Evolutionary conservation across 2,113 vertebrate genomes (phyloP).

Genomic region (Prionailurus bengalensis): DNA sequence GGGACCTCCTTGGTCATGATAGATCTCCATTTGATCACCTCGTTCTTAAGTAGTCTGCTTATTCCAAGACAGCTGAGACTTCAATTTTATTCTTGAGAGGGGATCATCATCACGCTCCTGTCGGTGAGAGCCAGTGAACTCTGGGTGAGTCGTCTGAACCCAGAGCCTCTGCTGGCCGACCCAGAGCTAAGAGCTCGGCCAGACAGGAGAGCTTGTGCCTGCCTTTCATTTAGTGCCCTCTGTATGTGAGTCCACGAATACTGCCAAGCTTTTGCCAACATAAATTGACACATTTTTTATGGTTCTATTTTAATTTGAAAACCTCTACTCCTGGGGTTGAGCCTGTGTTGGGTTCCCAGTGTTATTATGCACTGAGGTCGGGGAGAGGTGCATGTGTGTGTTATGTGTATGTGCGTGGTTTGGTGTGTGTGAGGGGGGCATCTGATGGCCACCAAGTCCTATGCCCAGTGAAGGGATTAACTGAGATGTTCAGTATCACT

Average conservation of each 20-base stretch:
- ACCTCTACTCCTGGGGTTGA: background rate
- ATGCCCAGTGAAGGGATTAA: background rate
- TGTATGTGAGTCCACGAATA: rapidly evolving
- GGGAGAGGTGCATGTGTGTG: rapidly evolving
- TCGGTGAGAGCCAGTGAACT: rapidly evolving
- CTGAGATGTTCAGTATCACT: rapidly evolving
- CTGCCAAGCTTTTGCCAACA: background rate
- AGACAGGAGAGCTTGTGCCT: rapidly evolving
- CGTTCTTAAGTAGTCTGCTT: rapidly evolving
- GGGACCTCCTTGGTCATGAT: rapidly evolving
- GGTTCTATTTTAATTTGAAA: background rate
- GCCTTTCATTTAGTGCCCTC: rapidly evolving
- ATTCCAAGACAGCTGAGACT: background rate
- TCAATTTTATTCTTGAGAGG: background rate
- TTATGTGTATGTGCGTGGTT: rapidly evolving
- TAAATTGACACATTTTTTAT: no score
- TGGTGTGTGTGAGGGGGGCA: no score
- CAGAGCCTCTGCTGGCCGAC: no score
- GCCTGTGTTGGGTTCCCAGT: rapidly evolving
- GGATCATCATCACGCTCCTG: no score
- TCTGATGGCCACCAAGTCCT: rapidly evolving
- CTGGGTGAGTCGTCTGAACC: rapidly evolving
- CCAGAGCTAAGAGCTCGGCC: rapidly evolving
- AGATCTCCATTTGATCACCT: background rate
- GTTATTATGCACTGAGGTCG: rapidly evolving